Evolutionary conservation across 1,140 invertebrate species (phyloP).

Genomic region (Protaetia brevitarsis): DNA sequence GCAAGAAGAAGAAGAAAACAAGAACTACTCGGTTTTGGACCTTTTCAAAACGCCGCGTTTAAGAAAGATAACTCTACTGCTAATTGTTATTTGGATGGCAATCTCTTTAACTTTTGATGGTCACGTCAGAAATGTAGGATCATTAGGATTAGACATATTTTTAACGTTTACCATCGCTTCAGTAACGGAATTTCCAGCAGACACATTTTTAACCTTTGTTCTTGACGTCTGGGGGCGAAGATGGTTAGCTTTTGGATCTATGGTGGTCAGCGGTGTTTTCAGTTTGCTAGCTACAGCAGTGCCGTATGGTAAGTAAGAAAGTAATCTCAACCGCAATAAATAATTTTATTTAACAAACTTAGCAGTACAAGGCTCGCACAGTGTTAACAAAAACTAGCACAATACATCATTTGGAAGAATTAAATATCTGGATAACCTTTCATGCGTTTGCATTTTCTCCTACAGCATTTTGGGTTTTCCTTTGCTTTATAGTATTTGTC

Average conservation of each 20-base stretch:
- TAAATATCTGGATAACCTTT: no score
- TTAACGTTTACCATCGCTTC: conserved; percentile 80
- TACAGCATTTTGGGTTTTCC: background rate
- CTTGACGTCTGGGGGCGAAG: conserved; percentile 79
- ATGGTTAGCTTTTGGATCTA: conserved; percentile 77
- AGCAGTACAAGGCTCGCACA: no score
- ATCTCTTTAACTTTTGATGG: conserved; percentile 84
- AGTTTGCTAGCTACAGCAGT: conserved; percentile 71
- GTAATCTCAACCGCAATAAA: background rate
- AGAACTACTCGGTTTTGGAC: conserved; percentile 73
- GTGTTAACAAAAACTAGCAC: no score
- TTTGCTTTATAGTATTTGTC: conserved; percentile 18
- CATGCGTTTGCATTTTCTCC: background rate
- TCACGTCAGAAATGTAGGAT: conserved; percentile 79
- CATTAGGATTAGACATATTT: conserved; percentile 74
- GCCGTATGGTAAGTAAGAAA: conserved; percentile 57
- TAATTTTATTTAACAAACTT: no score
- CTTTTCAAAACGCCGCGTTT: conserved; percentile 72
- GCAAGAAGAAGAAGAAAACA: conserved; percentile 64
- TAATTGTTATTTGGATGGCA: conserved; percentile 81
- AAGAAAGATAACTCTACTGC: conserved; percentile 66
- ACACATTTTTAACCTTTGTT: conserved; percentile 74
- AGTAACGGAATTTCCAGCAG: conserved; percentile 78
- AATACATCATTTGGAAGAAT: no score
- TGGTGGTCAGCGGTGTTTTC: conserved; percentile 76